Evolutionary conservation across 2,113 vertebrate genomes (phyloP), one percentile per base, ranked within the genome.

Genomic region (Oncorhynchus tshawytscha): DNA sequence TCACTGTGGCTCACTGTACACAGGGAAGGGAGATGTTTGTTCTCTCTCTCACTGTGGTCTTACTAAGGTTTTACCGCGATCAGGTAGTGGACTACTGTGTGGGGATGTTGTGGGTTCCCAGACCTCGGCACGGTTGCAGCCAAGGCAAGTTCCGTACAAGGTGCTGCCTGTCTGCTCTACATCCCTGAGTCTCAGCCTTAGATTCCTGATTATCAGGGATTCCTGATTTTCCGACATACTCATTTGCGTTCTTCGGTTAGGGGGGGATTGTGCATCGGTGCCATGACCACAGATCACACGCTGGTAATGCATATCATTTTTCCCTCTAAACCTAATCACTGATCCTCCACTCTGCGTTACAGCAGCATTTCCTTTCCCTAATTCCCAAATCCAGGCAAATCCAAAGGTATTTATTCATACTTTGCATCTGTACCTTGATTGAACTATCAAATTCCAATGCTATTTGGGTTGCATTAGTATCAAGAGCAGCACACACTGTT

Each of bases 301-400:
- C 68, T 49, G 76, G 71, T 73, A 34, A 76, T 79, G 72, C 51
- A 54, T 31, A 5, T 68, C 2, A 0, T 5, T 18, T 45, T 71
- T 72, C 8, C 70, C 70, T 72, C 68, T 74, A 77, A 54, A 54
- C 51, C 51, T 25, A 66, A 73, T 24, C 67, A 45, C 67, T 80
- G 78, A 79, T 87, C 77, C 77, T 70, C 15, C 57, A 24, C 68
- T 59, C 51, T 72, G 79, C 25, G 45, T 71, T 72, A 59, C 60
- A 48, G 22, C 24, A 34, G 69, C 29, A 81, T 78, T 82, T 77
- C 78, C 75, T 76, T 76, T 73, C 73, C 71, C 54, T 79, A 83
- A 83, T 81, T 79, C 83, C 70, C 62, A 81, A 83, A 79, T 86
- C 84, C 83, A 64, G n/a, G 67, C 62, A 81, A 83, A 79, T 86